Evolutionary conservation across 2,888 invertebrate species (phyloP), one percentile per base, ranked within the genome.

Genomic region (Clepsis dumicolana): DNA sequence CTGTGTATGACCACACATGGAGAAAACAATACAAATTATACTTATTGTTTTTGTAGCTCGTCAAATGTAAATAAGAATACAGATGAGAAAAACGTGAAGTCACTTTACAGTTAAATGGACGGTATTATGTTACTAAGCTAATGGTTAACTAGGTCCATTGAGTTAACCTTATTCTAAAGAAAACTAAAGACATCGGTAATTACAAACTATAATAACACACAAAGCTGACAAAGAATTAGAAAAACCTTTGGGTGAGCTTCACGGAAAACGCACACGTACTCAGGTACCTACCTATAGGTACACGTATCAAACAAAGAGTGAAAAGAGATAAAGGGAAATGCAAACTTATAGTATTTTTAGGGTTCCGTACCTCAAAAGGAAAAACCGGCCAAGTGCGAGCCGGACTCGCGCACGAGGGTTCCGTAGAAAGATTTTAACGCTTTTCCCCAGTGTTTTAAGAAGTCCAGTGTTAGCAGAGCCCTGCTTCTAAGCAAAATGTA

Each of bases 1-100:
- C 38, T 41, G 16, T 50, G 24, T 18, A 48, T 75, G 80, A 67
- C 84, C 82, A 82, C 84, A 84, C 84, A 82, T 76, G 79, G 56
- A 73, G 80, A 71, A 68, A 60, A 67, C 53, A 62, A 54, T 68
- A 73, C 77, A 74, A 74, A 76, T 81, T 78, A 74, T 73, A n/a
- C n/a, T n/a, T 75, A 27, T 54, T 65, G 65, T 74, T 74, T 69
- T 76, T 75, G 61, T 70, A 72, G 69, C 61, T 62, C 70, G 71
- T 74, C 4, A 29, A 54, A 44, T 61, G 41, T 61, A 54, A 66
- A 56, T 48, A 63, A 25, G 56, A 64, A 69, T 59, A 71, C 72
- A 69, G 73, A 71, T 75, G 65, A 76, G 32, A 41, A 52, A 44
- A 65, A 44, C 18, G 60, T 44, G 27, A 53, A 54, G 35, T 38